Evolutionary conservation across 2,113 vertebrate genomes (phyloP).

Genomic region (Todiramphus saurophagus): DNA sequence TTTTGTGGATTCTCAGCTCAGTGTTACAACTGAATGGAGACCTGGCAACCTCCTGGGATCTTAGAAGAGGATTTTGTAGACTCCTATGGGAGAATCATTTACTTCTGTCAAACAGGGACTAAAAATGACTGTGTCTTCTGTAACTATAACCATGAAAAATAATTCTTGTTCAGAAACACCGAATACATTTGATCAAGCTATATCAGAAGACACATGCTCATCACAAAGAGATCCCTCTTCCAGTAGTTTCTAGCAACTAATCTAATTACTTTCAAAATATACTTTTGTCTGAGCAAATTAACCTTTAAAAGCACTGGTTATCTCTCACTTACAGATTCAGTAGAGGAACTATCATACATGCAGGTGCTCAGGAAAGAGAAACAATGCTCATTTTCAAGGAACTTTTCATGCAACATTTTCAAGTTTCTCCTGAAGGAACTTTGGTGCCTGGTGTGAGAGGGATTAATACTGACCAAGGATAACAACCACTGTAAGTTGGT

Average conservation of each 20-base stretch:
- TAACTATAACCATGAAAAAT: neutral
- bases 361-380: neutral
- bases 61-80: constrained; percentile 23
- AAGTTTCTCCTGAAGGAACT: neutral
- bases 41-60: neutral
- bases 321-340: neutral
- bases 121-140: neutral
- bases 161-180: neutral
- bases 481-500: accelerated
- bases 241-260: neutral
- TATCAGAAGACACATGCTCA: neutral
- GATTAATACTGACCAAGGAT: neutral
- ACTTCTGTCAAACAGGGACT: neutral
- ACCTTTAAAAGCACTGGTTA: neutral
- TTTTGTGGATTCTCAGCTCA: neutral
- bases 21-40: neutral
- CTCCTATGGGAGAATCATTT: neutral
- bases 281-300: neutral
- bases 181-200: neutral
- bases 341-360: neutral
- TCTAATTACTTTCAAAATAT: neutral
- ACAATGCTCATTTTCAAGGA: neutral
- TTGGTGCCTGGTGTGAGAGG: accelerated
- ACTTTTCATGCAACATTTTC: no score
- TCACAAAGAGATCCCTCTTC: neutral